Evolutionary conservation across 2,113 vertebrate species (phyloP).

Genomic region (Balaenoptera acutorostrata): DNA sequence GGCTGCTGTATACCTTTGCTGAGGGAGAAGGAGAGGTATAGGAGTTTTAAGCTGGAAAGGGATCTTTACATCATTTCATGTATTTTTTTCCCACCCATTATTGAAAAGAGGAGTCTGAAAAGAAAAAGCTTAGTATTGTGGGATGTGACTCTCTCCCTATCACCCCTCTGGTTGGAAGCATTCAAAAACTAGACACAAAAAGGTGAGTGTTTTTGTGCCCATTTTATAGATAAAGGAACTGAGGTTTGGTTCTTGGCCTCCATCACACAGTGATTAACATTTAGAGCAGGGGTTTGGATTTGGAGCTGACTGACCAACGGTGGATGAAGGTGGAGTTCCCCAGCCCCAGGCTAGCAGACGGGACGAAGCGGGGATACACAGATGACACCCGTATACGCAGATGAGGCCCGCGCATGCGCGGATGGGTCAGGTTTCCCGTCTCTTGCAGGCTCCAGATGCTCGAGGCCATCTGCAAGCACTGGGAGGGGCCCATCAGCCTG

Average conservation of each 20-base stretch:
- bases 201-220: not conserved
- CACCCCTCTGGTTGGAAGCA: not conserved
- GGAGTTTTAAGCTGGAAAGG: not conserved
- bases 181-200: not conserved
- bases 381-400: too few relatives aligned
- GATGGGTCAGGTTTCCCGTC: constrained; percentile 29
- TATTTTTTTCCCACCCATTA: not conserved
- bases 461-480: constrained; percentile 99
- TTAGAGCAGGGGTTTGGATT: not conserved
- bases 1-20: not conserved
- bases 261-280: accelerated
- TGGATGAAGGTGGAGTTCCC: not conserved
- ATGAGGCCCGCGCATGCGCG: not conserved
- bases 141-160: not conserved
- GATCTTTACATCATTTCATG: not conserved
- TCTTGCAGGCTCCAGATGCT: constrained; percentile 95
- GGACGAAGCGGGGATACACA: accelerated
- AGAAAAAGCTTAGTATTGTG: not conserved
- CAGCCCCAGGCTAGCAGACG: not conserved
- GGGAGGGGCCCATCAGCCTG: constrained; percentile 98
- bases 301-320: not conserved
- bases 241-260: not conserved
- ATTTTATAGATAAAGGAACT: not conserved
- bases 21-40: not conserved
- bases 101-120: not conserved